phyloP scores from a whole-genome alignment of 2,888 invertebrate genomes.

The Ephialtes manifestator region DNA sequence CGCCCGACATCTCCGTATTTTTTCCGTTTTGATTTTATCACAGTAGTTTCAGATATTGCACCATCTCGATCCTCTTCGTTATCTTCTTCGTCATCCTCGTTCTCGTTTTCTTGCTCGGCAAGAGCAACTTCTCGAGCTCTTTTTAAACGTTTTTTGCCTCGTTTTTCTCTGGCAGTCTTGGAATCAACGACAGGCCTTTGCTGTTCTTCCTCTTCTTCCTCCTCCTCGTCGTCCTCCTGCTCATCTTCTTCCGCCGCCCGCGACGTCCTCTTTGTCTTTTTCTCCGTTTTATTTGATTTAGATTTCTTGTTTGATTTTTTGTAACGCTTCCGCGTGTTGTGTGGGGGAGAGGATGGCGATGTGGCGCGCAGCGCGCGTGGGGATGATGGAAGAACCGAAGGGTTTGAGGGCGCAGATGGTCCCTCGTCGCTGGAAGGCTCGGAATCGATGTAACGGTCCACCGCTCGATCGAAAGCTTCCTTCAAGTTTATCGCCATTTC shows the following conservation, averaged over 20 bases:
- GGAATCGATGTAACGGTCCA: conserved; percentile 94
- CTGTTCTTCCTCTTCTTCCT: conserved; percentile 74
- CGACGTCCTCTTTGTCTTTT: conserved; percentile 74
- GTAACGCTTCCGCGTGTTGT: conserved; percentile 85
- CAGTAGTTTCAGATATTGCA: conserved; percentile 82
- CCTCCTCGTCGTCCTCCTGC: conserved; percentile 74
- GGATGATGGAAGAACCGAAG: conserved; percentile 74
- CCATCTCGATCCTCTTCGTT: conserved; percentile 78
- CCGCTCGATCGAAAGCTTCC: conserved; percentile 93
- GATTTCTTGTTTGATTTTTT: conserved; percentile 85
- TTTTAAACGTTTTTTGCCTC: conserved; percentile 81
- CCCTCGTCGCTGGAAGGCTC: conserved; percentile 92
- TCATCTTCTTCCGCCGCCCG: conserved; percentile 54
- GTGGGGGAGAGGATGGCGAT: conserved; percentile 75
- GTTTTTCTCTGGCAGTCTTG: conserved; percentile 72
- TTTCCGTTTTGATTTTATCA: conserved; percentile 82
- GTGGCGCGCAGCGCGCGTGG: conserved; percentile 71
- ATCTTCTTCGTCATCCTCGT: conserved; percentile 74
- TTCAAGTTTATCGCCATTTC: conserved; percentile 95
- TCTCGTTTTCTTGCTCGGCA: conserved; percentile 75
- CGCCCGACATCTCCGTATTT: conserved; percentile 79
- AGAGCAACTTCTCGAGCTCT: conserved; percentile 70
- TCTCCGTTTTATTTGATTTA: conserved; percentile 84
- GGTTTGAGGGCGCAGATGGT: conserved; percentile 74
- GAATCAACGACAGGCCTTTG: conserved; percentile 47